Base-by-base conservation (phyloP, 2,888 invertebrate species). In the Lomographa bimaculata region DNA sequence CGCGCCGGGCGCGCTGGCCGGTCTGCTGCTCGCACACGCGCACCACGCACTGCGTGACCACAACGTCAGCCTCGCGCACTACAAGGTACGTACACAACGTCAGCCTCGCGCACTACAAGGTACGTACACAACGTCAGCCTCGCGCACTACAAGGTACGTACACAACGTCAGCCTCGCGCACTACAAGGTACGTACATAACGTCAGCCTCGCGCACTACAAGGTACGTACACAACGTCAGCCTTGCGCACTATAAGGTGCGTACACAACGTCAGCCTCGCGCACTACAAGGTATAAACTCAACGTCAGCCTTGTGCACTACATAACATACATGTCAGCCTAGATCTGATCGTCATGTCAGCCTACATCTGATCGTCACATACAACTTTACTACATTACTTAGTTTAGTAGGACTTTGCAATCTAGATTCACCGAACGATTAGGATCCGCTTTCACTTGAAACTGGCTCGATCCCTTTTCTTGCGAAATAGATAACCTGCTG, bases 1-100 rank as follows among this genome's bases (percentile, higher is more conserved):
- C 73, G 74, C 72, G 52, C 74, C 82, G 38, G 84, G 84, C 50
- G 74, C 77, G 46, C 72, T 87, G 32, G 78, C 72, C 1, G 87
- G 87, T 0, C 57, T 86, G 49, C 64, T 84, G 58, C 71, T 87
- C 5, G 87, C 87, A 19, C 78, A 78, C 55, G 45, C 62, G 43
- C 81, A 82, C 51, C 79, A 75, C 61, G 36, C 53, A 37, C 57
- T 78, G 37, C 52, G 60, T 1, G 67, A 63, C 36, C 11, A 41
- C 4, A 53, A 16, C 8, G 35, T 64, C 6, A 48, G 50, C 5
- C 68, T 76, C 18, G 32, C 46, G 1, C 50, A 68, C 9, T 60
- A 70, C 46, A 69, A 69, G 72, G 79, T 78, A 33, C 7, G 12
- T 4, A 1, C 6, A 7, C 3, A 14, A 14, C 8, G 35, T 64